These are phyloP conservation scores for Mionectes macconnelli DNA, from an alignment of 2,113 vertebrate genomes.

Conservation along the genomic window DNA sequence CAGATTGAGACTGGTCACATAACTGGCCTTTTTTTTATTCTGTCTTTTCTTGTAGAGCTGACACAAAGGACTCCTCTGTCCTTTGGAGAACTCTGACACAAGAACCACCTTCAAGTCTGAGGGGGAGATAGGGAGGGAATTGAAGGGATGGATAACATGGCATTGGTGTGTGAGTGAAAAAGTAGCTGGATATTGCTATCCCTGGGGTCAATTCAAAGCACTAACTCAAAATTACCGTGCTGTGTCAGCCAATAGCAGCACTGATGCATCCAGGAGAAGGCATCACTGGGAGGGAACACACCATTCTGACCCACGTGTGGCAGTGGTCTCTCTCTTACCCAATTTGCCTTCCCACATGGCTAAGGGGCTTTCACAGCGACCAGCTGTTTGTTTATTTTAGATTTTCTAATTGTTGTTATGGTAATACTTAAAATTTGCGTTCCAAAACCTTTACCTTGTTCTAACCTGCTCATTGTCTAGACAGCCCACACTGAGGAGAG, in stretches of 20 bases:
- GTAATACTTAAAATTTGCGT: conserved; percentile 58
- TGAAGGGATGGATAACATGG: neutral
- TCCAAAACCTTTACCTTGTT: conserved; percentile 31
- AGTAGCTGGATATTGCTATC: neutral
- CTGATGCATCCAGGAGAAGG: neutral
- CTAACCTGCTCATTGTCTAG: conserved; percentile 56
- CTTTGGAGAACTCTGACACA: neutral
- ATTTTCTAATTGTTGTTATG: conserved; percentile 51
- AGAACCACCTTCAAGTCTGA: neutral
- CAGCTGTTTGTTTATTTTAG: conserved; percentile 29
- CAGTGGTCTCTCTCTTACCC: neutral
- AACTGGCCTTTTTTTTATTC: neutral
- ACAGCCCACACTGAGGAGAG: conserved; percentile 13
- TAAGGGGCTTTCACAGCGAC: conserved; percentile 5
- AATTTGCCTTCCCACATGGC: neutral
- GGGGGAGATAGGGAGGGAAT: neutral
- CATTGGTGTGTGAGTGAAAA: neutral
- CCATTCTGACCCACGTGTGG: neutral
- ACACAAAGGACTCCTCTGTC: neutral
- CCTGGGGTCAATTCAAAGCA: accelerated
- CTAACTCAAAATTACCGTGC: accelerated
- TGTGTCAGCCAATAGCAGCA: accelerated
- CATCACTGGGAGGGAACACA: accelerated
- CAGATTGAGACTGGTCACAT: neutral
- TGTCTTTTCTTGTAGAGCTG: neutral